Evolutionary conservation across 2,797 vertebrate species (phyloP), one percentile per base, ranked within the genome.

Genomic region (Phalloptychus januarius): DNA sequence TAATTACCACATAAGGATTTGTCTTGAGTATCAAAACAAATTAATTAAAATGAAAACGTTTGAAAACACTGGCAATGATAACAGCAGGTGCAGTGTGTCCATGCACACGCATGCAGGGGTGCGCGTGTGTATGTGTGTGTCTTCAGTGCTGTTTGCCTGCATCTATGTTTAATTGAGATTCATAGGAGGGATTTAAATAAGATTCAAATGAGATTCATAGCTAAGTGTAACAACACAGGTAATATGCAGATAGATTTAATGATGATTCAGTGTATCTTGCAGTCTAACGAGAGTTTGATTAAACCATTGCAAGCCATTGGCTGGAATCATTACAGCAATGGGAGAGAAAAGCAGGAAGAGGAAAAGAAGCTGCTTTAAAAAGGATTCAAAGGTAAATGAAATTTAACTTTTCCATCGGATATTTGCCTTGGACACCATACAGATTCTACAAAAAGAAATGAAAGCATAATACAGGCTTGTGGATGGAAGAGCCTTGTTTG

Each of bases 21-120:
- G 94, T 94, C 93, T 95, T 79, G 89, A 93, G 93, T 93, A 94
- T 93, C 91, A 91, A 94, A 93, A 95, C 93, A 92, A 94, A 93
- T 94, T 94, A 94, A 95, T 95, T 94, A 94, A 93, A 91, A 83
- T 74, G 77, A 91, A 92, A 85, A 87, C 79, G 84, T 90, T 93
- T 92, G 12, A 88, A 93, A 94, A 92, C 88, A 92, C 86, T 87
- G 81, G 86, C 82, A 85, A 79, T 84, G 90, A 91, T 93, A 93
- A 90, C 90, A 93, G 93, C 90, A 94, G 92, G 94, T 93, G 89
- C 71, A 63, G 71, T 70, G 75, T 67, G 72, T 10, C 80, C 38
- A 71, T 67, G 76, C 74, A 80, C 75, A 25, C 23, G 7, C 23
- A 23, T 81, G 79, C n/a, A n/a, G n/a, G n/a, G n/a, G n/a, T 78